These are phyloP conservation scores for Meriones psammophilus DNA, from an alignment of 2,797 vertebrate species.

Conservation along the genomic window DNA sequence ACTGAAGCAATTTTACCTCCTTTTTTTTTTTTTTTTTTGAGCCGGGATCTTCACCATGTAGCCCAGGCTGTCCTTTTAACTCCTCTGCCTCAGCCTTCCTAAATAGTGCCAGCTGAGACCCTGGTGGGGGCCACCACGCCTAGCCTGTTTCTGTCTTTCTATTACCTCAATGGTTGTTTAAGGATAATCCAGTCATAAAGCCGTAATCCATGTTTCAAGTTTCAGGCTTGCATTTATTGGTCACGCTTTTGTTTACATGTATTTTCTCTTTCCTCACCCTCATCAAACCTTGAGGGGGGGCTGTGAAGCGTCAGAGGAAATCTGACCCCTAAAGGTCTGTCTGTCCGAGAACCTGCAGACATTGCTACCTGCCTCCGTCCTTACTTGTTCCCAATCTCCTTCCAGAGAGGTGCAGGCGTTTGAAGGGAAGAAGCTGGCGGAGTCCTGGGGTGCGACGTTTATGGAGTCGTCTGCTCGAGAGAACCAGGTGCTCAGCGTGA, in stretches of 20 bases:
- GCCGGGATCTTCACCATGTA: neutral
- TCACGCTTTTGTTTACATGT: neutral
- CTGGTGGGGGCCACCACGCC: too few relatives aligned
- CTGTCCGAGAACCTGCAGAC: slow-evolving; percentile 43
- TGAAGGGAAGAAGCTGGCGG: slow-evolving; percentile 93
- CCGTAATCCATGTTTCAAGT: slow-evolving; percentile 14
- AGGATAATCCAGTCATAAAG: slow-evolving; percentile 19
- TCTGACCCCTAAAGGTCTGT: slow-evolving; percentile 51
- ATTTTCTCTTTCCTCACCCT: slow-evolving; percentile 14
- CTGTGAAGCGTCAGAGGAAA: neutral
- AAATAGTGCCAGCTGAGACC: neutral
- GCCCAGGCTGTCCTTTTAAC: neutral
- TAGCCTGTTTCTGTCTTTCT: slow-evolving; percentile 28
- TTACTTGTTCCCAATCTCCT: slow-evolving; percentile 28
- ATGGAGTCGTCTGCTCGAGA: slow-evolving; percentile 95
- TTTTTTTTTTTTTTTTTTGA: neutral
- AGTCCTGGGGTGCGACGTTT: slow-evolving; percentile 93
- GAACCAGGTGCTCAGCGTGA: slow-evolving; percentile 89
- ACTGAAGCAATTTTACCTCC: neutral
- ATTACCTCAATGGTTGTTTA: slow-evolving; percentile 46
- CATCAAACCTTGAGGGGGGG: slow-evolving; percentile 10
- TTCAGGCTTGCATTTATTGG: neutral
- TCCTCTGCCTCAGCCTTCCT: neutral
- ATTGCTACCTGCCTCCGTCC: neutral
- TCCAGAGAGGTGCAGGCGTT: slow-evolving; percentile 92